These are phyloP conservation scores for Chaenogobius annularis DNA, from an alignment of 2,113 vertebrate species.

Conservation along the genomic window DNA sequence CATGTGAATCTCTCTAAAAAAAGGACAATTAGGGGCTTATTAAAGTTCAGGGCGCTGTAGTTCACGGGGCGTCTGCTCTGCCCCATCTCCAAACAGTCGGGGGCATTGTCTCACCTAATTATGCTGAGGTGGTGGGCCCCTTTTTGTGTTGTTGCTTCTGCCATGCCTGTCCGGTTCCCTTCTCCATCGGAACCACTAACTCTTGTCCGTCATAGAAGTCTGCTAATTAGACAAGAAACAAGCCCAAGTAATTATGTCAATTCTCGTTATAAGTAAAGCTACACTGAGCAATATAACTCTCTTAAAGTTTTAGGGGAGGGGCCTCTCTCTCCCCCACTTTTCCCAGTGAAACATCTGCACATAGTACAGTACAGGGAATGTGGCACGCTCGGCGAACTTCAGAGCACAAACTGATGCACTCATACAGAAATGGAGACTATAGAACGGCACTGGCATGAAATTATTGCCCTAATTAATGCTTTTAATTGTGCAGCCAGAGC, in stretches of 20 bases:
- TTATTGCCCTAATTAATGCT: slow-evolving; percentile 84
- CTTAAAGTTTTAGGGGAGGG: slow-evolving; percentile 76
- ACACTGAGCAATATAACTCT: slow-evolving; percentile 91
- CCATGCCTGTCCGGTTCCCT: slow-evolving; percentile 94
- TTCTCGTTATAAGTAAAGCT: slow-evolving; percentile 81
- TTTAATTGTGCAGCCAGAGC: slow-evolving; percentile 50
- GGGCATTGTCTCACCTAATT: slow-evolving; percentile 98
- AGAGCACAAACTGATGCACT: slow-evolving; percentile 61
- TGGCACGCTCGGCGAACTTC: slow-evolving; percentile 49
- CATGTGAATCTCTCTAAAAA: slow-evolving; percentile 77
- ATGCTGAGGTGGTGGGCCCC: slow-evolving; percentile 82
- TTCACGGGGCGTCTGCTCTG: slow-evolving; percentile 84
- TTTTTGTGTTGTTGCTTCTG: slow-evolving; percentile 91
- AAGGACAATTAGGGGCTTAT: slow-evolving; percentile 94
- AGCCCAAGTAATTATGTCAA: slow-evolving; percentile 93
- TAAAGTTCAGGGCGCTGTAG: slow-evolving; percentile 84
- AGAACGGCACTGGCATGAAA: slow-evolving; percentile 75
- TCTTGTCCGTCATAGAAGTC: slow-evolving; percentile 87
- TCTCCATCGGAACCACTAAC: slow-evolving; percentile 84
- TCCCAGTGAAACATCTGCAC: slow-evolving; percentile 73
- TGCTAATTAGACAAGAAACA: slow-evolving; percentile 99
- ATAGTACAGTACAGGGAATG: slow-evolving; percentile 56
- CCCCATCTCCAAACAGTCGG: slow-evolving; percentile 90
- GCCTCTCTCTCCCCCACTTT: slow-evolving; percentile 58
- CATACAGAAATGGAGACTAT: slow-evolving; percentile 74